Evolutionary conservation across 2,113 vertebrate genomes (phyloP).

Genomic region (Myanophis thanlyinensis): DNA sequence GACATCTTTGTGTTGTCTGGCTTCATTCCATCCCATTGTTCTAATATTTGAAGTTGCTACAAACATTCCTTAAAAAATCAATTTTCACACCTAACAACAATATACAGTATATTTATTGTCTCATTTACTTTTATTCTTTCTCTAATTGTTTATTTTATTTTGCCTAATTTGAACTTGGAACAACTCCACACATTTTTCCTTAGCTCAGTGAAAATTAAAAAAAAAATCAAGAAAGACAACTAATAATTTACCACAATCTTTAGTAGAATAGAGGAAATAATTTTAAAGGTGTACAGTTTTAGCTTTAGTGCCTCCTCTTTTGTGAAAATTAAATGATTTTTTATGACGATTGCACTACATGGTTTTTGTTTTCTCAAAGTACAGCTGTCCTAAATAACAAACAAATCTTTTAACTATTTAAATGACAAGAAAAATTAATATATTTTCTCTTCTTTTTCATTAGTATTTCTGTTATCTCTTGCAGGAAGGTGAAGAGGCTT

Average conservation of each 20-base stretch:
- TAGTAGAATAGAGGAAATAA: neutral
- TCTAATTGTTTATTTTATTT: neutral
- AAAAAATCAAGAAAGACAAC: neutral
- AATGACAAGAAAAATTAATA: neutral
- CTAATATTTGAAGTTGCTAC: neutral
- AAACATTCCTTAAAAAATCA: neutral
- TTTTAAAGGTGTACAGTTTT: no score
- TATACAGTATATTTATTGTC: neutral
- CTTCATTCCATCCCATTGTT: neutral
- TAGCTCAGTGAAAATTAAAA: neutral
- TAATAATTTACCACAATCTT: neutral
- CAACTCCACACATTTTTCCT: neutral
- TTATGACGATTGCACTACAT: neutral
- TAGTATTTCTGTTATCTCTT: neutral
- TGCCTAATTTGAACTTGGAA: neutral
- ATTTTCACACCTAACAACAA: neutral
- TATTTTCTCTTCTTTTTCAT: neutral
- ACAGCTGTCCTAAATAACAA: neutral
- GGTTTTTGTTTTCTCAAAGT: neutral
- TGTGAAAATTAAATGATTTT: neutral
- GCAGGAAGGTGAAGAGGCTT: neutral
- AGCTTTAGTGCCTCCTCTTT: neutral
- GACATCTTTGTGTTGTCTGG: neutral
- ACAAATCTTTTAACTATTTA: neutral
- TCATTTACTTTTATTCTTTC: neutral